Base-by-base conservation (phyloP, 2,113 vertebrate genomes). In the Jaculus jaculus region DNA sequence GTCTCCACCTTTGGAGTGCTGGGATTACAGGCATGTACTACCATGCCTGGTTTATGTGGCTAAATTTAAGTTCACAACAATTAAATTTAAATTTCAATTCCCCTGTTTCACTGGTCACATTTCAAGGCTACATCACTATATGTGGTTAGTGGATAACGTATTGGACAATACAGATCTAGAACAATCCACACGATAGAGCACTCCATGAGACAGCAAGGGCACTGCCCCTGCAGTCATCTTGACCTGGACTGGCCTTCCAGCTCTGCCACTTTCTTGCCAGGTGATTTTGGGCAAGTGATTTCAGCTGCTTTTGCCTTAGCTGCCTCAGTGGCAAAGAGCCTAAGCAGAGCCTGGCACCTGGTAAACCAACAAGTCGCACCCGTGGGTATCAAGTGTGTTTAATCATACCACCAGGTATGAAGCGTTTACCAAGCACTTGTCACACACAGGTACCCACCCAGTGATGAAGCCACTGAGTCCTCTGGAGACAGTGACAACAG, bases 171-270 rank as follows among this genome's bases (percentile, higher is more conserved):
- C 69, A 17, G 32, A 15, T 18, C 28, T 12, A 51, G 37, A 21
- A 1, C 3, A 13, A 9, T 12, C 39, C 8, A 0, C 32, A 2
- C 10, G 47, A 0, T 6, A 1, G 23, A 17, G 13, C 3, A 1
- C 1, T 42, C 74, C 20, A 0, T 0, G 1, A 2, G 39, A 7
- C 42, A 42, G 51, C 54, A 2, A 18, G 0, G 5, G 37, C 3
- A 3, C 34, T 7, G 37, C 47, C 39, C 54, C 65, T 13, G 3
- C 2, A 1, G 4, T 28, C 20, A 8, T 8, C 4, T 32, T 8
- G 72, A 32, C 37, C 72, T 28, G 5, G 2, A 26, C 16, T 17
- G 32, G 15, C 23, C 4, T 24, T 23, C 58, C 17, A 21, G 39
- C 63, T 80, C 84, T 39, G 34, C 42, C 32, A 16, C 47, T 78